phyloP scores from a whole-genome alignment of 1,140 invertebrate genomes.

The Lysiphlebus fabarum region DNA sequence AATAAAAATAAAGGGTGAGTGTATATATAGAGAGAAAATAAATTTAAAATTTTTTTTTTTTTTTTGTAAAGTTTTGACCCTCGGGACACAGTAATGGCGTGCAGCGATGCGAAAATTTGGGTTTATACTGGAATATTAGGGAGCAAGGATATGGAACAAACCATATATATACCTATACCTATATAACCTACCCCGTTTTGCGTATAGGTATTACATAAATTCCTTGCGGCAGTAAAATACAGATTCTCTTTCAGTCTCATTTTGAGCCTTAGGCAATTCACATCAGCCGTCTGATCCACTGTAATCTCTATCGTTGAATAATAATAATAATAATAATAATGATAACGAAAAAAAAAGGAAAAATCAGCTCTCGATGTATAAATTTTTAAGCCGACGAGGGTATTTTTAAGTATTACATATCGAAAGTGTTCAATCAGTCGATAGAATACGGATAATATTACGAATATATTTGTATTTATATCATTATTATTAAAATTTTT shows the following conservation, averaged over 20 bases:
- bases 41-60: conserved; percentile 25
- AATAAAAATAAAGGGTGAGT: conserved; percentile 5
- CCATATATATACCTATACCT: conserved; percentile 8
- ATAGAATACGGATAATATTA: not conserved
- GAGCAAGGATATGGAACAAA: conserved; percentile 20
- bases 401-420: not conserved
- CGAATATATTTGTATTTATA: not conserved
- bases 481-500: not conserved
- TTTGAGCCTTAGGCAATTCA: conserved; percentile 19
- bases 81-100: conserved; percentile 32
- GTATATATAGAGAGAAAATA: conserved; percentile 25
- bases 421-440: conserved; percentile 10
- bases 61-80: conserved; percentile 32
- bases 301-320: conserved; percentile 27
- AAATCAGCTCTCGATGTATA: conserved; percentile 13
- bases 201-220: conserved; percentile 28
- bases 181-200: conserved; percentile 16
- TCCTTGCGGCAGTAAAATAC: conserved; percentile 23
- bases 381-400: conserved; percentile 18
- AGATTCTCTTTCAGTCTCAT: conserved; percentile 23
- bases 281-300: conserved; percentile 22
- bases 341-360: no score
- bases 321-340: conserved; percentile 20
- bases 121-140: conserved; percentile 29
- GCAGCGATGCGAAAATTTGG: conserved; percentile 27